phyloP scores from a whole-genome alignment of 2,888 invertebrate species.

The Listrodromus nycthemerus region DNA sequence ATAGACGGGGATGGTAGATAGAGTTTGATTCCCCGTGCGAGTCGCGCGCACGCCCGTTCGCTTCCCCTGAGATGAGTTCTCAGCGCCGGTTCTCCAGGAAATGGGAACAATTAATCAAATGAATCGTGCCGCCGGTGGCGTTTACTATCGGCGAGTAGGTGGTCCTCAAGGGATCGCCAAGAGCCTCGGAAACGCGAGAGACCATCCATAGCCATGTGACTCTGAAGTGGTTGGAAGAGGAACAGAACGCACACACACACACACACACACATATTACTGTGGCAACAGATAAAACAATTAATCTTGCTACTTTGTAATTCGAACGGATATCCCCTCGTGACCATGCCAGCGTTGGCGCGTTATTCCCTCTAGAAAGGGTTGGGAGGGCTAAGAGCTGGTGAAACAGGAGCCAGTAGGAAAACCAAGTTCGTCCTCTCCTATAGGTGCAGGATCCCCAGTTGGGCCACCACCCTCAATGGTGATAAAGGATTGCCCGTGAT shows the following conservation, averaged over 20 bases:
- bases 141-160: slow-evolving; percentile 67
- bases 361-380: slow-evolving; percentile 40
- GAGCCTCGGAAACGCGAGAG: slow-evolving; percentile 40
- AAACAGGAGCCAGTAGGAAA: slow-evolving; percentile 21
- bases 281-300: slow-evolving; percentile 74
- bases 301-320: slow-evolving; percentile 74
- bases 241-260: slow-evolving; percentile 28
- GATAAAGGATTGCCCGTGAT: slow-evolving; percentile 61
- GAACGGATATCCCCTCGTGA: slow-evolving; percentile 63
- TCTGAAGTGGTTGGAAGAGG: slow-evolving; percentile 19
- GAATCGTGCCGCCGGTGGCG: slow-evolving; percentile 68
- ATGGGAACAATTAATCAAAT: slow-evolving; percentile 76
- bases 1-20: slow-evolving; percentile 51
- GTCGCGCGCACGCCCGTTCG: slow-evolving; percentile 33
- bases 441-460: slow-evolving; percentile 34
- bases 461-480: slow-evolving; percentile 42
- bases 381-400: slow-evolving; percentile 39
- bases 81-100: slow-evolving; percentile 67
- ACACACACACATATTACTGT: slow-evolving; percentile 26
- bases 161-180: slow-evolving; percentile 55
- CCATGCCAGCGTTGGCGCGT: slow-evolving; percentile 38
- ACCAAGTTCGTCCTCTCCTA: slow-evolving; percentile 47
- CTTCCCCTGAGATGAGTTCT: slow-evolving; percentile 54
- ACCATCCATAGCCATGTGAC: slow-evolving; percentile 41
- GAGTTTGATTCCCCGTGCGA: slow-evolving; percentile 72